Percentiles rank a stretch among this genome's conserved stretches.
phyloP scores from a whole-genome alignment of 2,888 invertebrate species.

The Eulithis testata region DNA sequence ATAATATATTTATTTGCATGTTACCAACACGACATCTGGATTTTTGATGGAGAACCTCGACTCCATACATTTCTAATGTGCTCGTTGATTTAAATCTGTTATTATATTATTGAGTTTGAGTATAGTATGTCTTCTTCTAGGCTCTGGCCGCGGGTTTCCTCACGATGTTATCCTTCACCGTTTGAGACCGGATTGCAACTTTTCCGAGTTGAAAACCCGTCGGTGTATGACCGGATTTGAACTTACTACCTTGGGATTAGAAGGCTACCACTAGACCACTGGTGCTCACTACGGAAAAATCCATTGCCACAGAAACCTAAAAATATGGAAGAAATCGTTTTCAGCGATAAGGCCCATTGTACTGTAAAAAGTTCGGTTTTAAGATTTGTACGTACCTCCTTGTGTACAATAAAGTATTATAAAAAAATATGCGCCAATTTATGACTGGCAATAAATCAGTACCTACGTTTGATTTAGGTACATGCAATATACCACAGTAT shows the following conservation, averaged over 20 bases:
- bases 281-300: too few species aligned
- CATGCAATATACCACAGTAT: background rate
- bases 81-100: slow-evolving; percentile 4
- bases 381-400: too few species aligned
- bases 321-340: too few species aligned
- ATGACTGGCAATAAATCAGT: background rate
- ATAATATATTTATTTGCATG: slow-evolving; percentile 33
- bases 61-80: slow-evolving; percentile 16
- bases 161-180: background rate
- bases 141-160: too few species aligned
- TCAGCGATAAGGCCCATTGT: too few species aligned
- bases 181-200: background rate
- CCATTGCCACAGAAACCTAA: too few species aligned
- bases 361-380: too few species aligned
- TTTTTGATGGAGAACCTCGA: slow-evolving; percentile 19
- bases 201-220: background rate
- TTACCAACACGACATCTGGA: slow-evolving; percentile 16
- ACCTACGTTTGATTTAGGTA: slow-evolving; percentile 5
- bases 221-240: background rate
- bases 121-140: too few species aligned
- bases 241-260: background rate
- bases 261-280: too few species aligned
- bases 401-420: too few species aligned
- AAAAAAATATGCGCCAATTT: too few species aligned
- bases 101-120: background rate